phyloP scores from a whole-genome alignment of 2,797 vertebrate species.

The Diplodus sargus region DNA sequence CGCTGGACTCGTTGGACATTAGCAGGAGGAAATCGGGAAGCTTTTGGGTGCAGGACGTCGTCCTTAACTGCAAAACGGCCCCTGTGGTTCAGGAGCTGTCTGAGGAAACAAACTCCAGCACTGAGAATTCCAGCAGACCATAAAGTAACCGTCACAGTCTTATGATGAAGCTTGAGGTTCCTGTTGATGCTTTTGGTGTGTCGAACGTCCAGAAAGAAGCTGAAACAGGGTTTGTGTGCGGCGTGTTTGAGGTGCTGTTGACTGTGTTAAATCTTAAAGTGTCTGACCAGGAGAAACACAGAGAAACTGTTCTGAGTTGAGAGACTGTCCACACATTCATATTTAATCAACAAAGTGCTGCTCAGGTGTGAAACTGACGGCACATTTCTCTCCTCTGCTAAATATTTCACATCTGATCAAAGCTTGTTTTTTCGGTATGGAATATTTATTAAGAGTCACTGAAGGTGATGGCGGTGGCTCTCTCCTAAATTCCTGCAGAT shows the following conservation, averaged over 20 bases:
- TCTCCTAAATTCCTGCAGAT: slow-evolving; percentile 1
- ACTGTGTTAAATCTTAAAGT: slow-evolving; percentile 3
- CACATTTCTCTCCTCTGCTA: neutral
- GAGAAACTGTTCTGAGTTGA: slow-evolving; percentile 5
- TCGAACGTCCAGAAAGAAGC: slow-evolving; percentile 5
- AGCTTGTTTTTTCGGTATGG: slow-evolving; percentile 1
- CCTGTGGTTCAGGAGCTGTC: neutral
- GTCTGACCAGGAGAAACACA: slow-evolving; percentile 20
- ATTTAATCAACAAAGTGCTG: slow-evolving; percentile 42
- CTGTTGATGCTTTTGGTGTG: neutral
- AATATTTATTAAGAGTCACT: slow-evolving; percentile 8
- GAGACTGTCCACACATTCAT: slow-evolving; percentile 16
- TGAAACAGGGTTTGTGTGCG: neutral
- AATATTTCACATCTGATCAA: slow-evolving; percentile 40
- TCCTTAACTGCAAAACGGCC: neutral
- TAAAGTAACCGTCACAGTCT: neutral
- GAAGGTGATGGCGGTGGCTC: neutral
- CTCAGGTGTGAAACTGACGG: slow-evolving; percentile 34
- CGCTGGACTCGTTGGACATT: neutral
- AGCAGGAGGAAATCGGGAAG: neutral
- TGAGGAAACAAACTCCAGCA: neutral
- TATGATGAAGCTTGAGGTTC: neutral
- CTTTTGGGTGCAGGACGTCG: neutral
- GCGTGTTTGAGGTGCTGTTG: neutral
- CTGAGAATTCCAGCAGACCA: slow-evolving; percentile 16